Evolutionary conservation across 2,797 vertebrate genomes (phyloP).

Genomic region (Eleutherodactylus coqui): DNA sequence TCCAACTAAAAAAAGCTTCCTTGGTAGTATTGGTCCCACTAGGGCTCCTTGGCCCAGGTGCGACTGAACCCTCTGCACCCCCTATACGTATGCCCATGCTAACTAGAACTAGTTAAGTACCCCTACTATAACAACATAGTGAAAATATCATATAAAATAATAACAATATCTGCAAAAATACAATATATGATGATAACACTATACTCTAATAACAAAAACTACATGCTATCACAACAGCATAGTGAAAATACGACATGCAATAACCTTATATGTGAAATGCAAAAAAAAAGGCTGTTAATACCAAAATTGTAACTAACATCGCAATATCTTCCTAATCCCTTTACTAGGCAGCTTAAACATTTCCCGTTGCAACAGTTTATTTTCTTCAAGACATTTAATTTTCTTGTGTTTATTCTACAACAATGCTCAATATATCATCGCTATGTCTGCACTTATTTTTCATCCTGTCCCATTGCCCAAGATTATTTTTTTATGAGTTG

Average conservation of each 20-base stretch:
- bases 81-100: too few relatives aligned
- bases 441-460: constrained; percentile 39
- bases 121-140: too few relatives aligned
- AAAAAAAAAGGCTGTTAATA: not conserved
- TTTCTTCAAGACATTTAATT: constrained; percentile 23
- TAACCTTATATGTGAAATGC: not conserved
- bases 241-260: not conserved
- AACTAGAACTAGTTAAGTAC: too few relatives aligned
- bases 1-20: too few relatives aligned
- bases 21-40: too few relatives aligned
- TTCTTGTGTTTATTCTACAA: constrained; percentile 47
- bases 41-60: too few relatives aligned
- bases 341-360: not conserved
- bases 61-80: too few relatives aligned
- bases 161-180: not conserved
- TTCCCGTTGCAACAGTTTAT: constrained; percentile 25
- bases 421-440: constrained; percentile 32
- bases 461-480: constrained; percentile 25
- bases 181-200: not conserved
- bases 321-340: not conserved
- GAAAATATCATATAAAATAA: not conserved
- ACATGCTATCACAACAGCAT: too few relatives aligned
- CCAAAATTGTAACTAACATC: not conserved
- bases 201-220: too few relatives aligned
- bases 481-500: constrained; percentile 30